These are phyloP conservation scores for Aphodius granarius DNA, from an alignment of 2,888 invertebrate genomes.

Conservation along the genomic window DNA sequence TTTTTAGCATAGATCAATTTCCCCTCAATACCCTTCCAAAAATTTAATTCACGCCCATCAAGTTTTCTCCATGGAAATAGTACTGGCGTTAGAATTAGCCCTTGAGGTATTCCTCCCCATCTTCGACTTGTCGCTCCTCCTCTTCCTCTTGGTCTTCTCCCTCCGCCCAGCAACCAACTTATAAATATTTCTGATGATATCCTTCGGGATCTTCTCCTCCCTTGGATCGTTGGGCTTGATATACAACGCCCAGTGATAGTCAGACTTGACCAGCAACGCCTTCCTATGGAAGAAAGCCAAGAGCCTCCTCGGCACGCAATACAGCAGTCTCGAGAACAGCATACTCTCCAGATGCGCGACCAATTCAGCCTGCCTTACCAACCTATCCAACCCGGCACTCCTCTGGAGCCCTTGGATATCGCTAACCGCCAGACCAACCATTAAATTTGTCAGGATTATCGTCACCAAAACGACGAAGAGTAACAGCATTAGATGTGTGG, in stretches of 20 bases:
- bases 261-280: slow-evolving; percentile 74
- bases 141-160: slow-evolving; percentile 59
- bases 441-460: slow-evolving; percentile 78
- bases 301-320: slow-evolving; percentile 63
- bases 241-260: slow-evolving; percentile 71
- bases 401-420: slow-evolving; percentile 82
- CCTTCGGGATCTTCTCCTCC: slow-evolving; percentile 76
- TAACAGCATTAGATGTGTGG: slow-evolving; percentile 75
- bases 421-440: slow-evolving; percentile 84
- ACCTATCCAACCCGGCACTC: slow-evolving; percentile 76
- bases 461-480: slow-evolving; percentile 79
- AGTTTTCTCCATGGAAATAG: slow-evolving; percentile 23
- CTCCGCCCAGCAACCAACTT: slow-evolving; percentile 73
- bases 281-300: slow-evolving; percentile 69
- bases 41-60: too few species aligned
- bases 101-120: slow-evolving; percentile 11
- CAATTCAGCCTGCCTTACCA: slow-evolving; percentile 80
- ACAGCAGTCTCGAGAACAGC: slow-evolving; percentile 75
- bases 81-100: slow-evolving; percentile 22
- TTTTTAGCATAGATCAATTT: too few species aligned
- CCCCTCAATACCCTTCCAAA: too few species aligned
- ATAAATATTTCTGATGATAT: slow-evolving; percentile 73
- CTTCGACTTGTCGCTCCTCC: slow-evolving; percentile 31
- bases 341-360: slow-evolving; percentile 82
- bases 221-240: slow-evolving; percentile 83